A percentile compares a stretch with the other conserved stretches of the same genome.
These are phyloP conservation scores for Pollenia griseotomentosa DNA, from an alignment of 2,888 invertebrate species.

Conservation along the genomic window DNA sequence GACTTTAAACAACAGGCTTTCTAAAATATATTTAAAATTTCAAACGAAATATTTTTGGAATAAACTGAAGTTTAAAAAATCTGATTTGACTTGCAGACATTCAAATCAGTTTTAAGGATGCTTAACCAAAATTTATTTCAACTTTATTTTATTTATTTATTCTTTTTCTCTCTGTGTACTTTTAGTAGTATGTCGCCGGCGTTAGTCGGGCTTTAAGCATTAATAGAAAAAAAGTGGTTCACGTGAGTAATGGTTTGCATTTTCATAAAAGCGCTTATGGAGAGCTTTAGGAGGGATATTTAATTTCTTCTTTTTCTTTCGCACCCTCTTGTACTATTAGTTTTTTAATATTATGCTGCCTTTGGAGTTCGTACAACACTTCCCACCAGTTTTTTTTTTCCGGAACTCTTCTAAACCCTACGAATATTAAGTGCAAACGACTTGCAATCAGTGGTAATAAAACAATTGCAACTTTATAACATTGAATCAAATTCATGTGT, in stretches of 20 bases:
- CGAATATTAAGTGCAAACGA: conserved; percentile 46
- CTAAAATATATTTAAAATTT: too few species aligned
- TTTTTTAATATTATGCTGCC: background rate
- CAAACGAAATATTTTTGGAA: too few species aligned
- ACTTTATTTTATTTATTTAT: background rate
- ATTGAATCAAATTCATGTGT: conserved; percentile 38
- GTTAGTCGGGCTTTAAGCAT: background rate
- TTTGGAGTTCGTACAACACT: too few species aligned
- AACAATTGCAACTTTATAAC: conserved; percentile 61
- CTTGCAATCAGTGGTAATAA: conserved; percentile 54
- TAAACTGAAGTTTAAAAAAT: too few species aligned
- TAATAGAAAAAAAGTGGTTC: conserved; percentile 1
- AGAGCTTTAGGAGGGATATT: conserved; percentile 30
- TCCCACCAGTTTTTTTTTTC: conserved; percentile 7
- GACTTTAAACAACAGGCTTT: too few species aligned
- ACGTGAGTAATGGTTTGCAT: conserved; percentile 63
- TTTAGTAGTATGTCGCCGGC: background rate
- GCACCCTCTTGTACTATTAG: background rate
- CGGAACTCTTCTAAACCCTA: background rate
- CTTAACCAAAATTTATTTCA: too few species aligned
- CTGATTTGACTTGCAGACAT: too few species aligned
- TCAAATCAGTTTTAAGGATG: too few species aligned
- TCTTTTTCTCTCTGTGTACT: background rate
- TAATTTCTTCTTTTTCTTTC: conserved; percentile 1
- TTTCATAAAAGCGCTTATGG: conserved; percentile 54